Evolutionary conservation across 1,140 invertebrate genomes (phyloP), one percentile per base, ranked within the genome.

Genomic region (Caenorhabditis elegans): DNA sequence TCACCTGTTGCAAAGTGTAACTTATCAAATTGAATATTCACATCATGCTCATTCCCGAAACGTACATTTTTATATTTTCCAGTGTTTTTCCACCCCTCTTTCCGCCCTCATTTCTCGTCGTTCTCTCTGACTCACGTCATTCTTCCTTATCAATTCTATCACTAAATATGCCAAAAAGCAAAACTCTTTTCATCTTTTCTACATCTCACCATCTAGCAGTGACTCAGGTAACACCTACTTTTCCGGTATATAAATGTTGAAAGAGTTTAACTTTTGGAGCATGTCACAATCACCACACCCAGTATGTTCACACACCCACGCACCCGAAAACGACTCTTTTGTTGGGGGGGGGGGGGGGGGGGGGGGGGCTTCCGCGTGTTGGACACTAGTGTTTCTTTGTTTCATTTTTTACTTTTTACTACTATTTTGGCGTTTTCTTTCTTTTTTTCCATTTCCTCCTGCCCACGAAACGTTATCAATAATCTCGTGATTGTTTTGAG

Each of bases 271-370:
- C 19, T 24, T 17, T 22, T 15, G 26, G 26, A 6, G 10, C 34
- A 70, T 70, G 60, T 39, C 60, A 70, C 60, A 70, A 70, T 70
- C 22, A 70, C 60, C 60, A 70, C 60, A 22, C 26, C 43, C n/a
- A 70, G 31, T 39, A 36, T 70, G 31, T 70, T 70, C 60, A 70
- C 60, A 70, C 60, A n/a, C 60, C 60, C 34, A 36, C 60, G 60
- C 60, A 70, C 13, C 34, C 34, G 39, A 70, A 70, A 70, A 70
- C 60, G 60, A 31, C 60, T 70, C 60, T 36, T 70, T 39, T 70
- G 15, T 70, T 70, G 60, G 36, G 60, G n/a, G n/a, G n/a, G n/a
- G n/a, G n/a, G n/a, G n/a, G n/a, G n/a, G n/a, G n/a, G n/a, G n/a
- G n/a, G n/a, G n/a, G n/a, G n/a, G n/a, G n/a, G n/a, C n/a, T 34